Conservation (phyloP, 2,888 invertebrate genomes). For the Microctonus aethiopoides region DNA sequence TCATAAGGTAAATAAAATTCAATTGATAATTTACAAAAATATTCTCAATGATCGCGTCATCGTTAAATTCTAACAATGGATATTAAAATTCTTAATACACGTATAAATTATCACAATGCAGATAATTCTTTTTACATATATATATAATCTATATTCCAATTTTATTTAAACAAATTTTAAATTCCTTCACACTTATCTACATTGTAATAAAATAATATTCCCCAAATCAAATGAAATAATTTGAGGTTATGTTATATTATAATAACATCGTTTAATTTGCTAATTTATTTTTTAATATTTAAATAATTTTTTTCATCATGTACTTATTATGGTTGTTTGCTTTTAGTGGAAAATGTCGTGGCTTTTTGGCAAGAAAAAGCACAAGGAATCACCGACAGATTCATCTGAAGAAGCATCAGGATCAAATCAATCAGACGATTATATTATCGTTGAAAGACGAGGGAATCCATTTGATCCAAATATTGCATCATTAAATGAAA, state of each 20-base stretch:
- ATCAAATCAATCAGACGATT: conserved; percentile 48
- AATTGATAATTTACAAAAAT: background rate
- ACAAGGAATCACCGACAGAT: conserved; percentile 56
- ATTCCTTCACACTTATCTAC: background rate
- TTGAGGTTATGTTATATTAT: background rate
- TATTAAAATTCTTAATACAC: background rate
- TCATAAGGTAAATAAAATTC: background rate
- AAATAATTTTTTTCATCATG: background rate
- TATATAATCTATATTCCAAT: background rate
- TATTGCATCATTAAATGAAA: conserved; percentile 7
- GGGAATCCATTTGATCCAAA: conserved; percentile 37
- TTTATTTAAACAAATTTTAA: background rate
- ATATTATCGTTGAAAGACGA: conserved; percentile 52
- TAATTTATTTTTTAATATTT: no score
- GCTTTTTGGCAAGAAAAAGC: conserved; percentile 63
- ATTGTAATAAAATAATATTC: background rate
- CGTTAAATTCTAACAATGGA: background rate
- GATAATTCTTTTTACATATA: background rate
- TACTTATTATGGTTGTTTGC: background rate
- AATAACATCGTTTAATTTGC: background rate
- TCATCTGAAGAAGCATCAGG: conserved; percentile 50
- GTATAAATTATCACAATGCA: no score
- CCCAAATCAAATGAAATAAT: background rate
- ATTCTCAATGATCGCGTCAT: background rate
- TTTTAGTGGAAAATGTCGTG: conserved; percentile 55